phyloP scores from a whole-genome alignment of 2,113 vertebrate genomes.

The Tor tambroides region DNA sequence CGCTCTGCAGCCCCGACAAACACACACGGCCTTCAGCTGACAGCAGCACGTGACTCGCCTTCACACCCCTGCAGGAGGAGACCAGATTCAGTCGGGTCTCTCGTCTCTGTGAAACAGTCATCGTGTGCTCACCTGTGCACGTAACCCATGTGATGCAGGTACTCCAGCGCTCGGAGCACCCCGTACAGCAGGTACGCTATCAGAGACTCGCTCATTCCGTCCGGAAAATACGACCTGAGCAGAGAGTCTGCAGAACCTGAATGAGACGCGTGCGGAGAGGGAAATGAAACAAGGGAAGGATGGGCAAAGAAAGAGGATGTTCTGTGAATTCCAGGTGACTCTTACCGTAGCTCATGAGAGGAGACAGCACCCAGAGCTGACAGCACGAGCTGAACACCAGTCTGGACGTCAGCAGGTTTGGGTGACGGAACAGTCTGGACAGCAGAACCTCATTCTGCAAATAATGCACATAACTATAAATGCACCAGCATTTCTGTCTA shows the following conservation, averaged over 20 bases:
- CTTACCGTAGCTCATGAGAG: slow-evolving; percentile 96
- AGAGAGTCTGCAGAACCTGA: slow-evolving; percentile 91
- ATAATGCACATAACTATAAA: slow-evolving; percentile 46
- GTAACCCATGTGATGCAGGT: slow-evolving; percentile 93
- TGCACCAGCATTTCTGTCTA: neutral
- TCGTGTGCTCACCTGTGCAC: slow-evolving; percentile 87
- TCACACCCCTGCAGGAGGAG: slow-evolving; percentile 83
- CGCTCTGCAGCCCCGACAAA: slow-evolving; percentile 91
- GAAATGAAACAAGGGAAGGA: neutral
- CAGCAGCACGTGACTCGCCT: slow-evolving; percentile 97
- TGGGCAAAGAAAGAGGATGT: neutral
- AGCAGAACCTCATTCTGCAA: slow-evolving; percentile 89
- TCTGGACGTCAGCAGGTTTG: slow-evolving; percentile 89
- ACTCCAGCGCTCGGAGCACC: slow-evolving; percentile 88
- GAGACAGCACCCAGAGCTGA: slow-evolving; percentile 94
- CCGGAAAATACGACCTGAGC: slow-evolving; percentile 89
- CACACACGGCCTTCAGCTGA: slow-evolving; percentile 91
- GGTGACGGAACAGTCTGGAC: slow-evolving; percentile 88
- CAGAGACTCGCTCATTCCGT: slow-evolving; percentile 95
- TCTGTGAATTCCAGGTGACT: neutral
- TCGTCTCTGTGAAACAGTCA: neutral
- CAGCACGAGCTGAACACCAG: slow-evolving; percentile 91
- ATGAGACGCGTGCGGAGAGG: neutral
- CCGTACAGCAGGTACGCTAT: slow-evolving; percentile 92
- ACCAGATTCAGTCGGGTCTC: neutral